Evolutionary conservation across 2,113 vertebrate genomes (phyloP).

Genomic region (Genyomyrus donnyi): DNA sequence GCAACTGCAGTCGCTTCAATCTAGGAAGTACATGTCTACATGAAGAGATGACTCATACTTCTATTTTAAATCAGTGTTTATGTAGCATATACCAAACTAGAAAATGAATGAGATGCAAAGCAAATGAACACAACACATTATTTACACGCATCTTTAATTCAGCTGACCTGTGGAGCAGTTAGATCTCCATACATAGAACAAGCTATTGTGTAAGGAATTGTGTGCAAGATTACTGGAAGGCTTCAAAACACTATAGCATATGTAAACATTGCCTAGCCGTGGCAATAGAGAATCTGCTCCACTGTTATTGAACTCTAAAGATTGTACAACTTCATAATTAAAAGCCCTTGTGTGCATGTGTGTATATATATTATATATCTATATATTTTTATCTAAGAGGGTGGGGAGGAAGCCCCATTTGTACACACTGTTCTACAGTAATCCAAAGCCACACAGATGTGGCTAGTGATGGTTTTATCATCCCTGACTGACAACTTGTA

Average conservation of each 20-base stretch:
- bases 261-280: constrained; percentile 61
- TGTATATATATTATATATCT: constrained; percentile 28
- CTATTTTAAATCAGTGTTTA: background rate
- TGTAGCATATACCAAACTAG: constrained; percentile 21
- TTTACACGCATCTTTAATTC: constrained; percentile 32
- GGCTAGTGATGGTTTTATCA: constrained; percentile 40
- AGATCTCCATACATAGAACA: constrained; percentile 39
- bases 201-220: constrained; percentile 41
- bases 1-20: background rate
- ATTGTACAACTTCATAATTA: constrained; percentile 43
- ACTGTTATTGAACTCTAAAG: constrained; percentile 48
- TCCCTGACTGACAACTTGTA: constrained; percentile 51
- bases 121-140: constrained; percentile 2
- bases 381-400: background rate
- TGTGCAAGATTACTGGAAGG: constrained; percentile 59
- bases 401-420: constrained; percentile 50
- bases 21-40: background rate
- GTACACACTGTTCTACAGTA: background rate
- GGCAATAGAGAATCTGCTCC: constrained; percentile 51
- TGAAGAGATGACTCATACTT: background rate
- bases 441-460: constrained; percentile 27
- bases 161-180: constrained; percentile 32
- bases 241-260: constrained; percentile 60
- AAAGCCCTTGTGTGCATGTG: constrained; percentile 58
- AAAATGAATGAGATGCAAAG: constrained; percentile 24